Percentiles rank a stretch among this genome's conserved stretches.
Conservation (phyloP, 2,797 vertebrate species). For the Megalops cyprinoides region DNA sequence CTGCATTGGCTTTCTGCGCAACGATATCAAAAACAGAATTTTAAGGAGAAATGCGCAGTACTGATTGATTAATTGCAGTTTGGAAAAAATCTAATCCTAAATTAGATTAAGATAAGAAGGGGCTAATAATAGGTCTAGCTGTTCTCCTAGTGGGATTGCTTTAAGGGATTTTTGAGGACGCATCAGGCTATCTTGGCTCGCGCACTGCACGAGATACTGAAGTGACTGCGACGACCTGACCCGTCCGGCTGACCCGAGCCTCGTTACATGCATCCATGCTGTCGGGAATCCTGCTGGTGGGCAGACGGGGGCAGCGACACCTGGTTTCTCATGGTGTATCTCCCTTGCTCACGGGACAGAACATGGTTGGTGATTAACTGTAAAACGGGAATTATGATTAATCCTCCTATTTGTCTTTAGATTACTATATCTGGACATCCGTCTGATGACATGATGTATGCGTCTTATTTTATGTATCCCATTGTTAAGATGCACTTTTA, state of each 20-base stretch:
- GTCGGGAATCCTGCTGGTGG: constrained; percentile 52
- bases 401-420: not conserved
- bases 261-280: constrained; percentile 61
- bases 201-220: constrained; percentile 32
- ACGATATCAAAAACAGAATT: not conserved
- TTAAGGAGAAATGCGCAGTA: constrained; percentile 30
- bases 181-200: constrained; percentile 69
- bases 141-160: constrained; percentile 66
- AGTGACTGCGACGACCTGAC: constrained; percentile 46
- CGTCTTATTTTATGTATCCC: not conserved
- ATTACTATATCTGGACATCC: not conserved
- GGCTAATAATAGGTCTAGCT: constrained; percentile 70
- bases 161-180: constrained; percentile 63
- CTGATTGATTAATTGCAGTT: constrained; percentile 55
- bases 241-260: constrained; percentile 51
- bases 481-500: not conserved
- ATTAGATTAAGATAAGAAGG: constrained; percentile 49
- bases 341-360: constrained; percentile 52
- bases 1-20: not conserved
- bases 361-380: constrained; percentile 60
- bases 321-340: constrained; percentile 53
- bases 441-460: not conserved
- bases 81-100: constrained; percentile 44
- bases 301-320: constrained; percentile 52
- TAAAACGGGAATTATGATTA: not conserved